Percentiles rank a stretch among this genome's conserved stretches.
Evolutionary conservation across 1,140 invertebrate genomes (phyloP).

Genomic region (Mactra quadrangularis): DNA sequence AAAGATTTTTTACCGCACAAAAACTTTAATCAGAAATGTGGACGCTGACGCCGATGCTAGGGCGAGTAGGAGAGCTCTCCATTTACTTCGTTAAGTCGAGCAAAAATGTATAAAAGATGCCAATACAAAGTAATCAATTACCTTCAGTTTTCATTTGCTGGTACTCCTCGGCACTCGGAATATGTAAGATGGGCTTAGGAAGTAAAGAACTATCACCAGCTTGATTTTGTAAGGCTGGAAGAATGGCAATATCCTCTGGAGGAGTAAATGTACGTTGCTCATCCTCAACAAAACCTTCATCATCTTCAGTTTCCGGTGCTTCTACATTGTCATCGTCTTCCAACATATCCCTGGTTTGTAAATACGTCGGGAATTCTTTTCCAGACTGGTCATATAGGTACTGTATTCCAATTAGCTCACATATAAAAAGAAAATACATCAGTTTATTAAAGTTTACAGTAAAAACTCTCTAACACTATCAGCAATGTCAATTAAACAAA

Average conservation of each 20-base stretch:
- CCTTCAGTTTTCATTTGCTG: conserved; percentile 49
- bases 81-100: too few relatives aligned
- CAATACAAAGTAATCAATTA: conserved; percentile 17
- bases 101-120: background rate
- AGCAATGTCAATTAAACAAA: too few relatives aligned
- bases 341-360: conserved; percentile 21
- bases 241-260: conserved; percentile 11
- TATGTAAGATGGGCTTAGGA: conserved; percentile 41
- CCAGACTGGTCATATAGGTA: conserved; percentile 63
- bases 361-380: conserved; percentile 1
- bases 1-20: background rate
- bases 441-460: too few relatives aligned
- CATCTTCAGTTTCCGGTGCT: conserved; percentile 23
- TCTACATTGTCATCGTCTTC: conserved; percentile 34
- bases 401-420: conserved; percentile 63
- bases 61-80: too few relatives aligned
- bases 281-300: conserved; percentile 57
- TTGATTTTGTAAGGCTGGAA: background rate
- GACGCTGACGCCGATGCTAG: too few relatives aligned
- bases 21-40: background rate
- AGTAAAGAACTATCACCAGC: too few relatives aligned
- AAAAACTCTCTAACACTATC: too few relatives aligned
- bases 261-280: background rate
- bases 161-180: conserved; percentile 49
- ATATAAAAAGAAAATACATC: conserved; percentile 54